Evolutionary conservation across 2,797 vertebrate species (phyloP).

Genomic region (Gambelia wislizenii): DNA sequence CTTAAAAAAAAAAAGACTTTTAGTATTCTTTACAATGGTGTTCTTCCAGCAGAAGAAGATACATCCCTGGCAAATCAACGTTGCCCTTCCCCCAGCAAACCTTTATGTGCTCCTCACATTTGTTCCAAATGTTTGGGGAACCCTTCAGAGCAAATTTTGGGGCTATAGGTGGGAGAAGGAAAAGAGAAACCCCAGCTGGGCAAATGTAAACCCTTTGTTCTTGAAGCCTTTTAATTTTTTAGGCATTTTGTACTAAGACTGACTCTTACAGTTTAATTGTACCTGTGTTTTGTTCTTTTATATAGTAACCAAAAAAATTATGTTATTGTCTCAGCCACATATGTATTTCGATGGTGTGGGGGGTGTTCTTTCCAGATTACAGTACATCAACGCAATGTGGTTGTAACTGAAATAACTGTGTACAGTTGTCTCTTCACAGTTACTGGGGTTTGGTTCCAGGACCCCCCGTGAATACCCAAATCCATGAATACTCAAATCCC

Average conservation of each 20-base stretch:
- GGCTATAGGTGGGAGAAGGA: neutral
- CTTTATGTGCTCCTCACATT: neutral
- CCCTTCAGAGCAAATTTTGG: neutral
- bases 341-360: neutral
- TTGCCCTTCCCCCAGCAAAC: neutral
- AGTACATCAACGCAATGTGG: too few species aligned
- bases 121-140: neutral
- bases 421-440: too few species aligned
- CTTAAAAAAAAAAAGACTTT: conserved; percentile 10
- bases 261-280: neutral
- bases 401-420: neutral
- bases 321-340: neutral
- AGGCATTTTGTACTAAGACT: conserved; percentile 39
- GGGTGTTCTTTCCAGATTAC: too few species aligned
- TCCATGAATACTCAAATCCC: too few species aligned
- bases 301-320: neutral
- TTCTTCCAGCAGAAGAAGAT: neutral
- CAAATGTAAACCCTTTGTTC: neutral
- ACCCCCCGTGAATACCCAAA: too few species aligned
- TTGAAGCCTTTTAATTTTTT: conserved; percentile 55
- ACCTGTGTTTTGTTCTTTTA: neutral
- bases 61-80: neutral
- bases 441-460: too few species aligned
- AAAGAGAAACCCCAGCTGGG: neutral
- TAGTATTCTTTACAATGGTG: neutral